Evolutionary conservation across 2,888 invertebrate species (phyloP), one percentile per base, ranked within the genome.

Genomic region (Drosophila cognata): DNA sequence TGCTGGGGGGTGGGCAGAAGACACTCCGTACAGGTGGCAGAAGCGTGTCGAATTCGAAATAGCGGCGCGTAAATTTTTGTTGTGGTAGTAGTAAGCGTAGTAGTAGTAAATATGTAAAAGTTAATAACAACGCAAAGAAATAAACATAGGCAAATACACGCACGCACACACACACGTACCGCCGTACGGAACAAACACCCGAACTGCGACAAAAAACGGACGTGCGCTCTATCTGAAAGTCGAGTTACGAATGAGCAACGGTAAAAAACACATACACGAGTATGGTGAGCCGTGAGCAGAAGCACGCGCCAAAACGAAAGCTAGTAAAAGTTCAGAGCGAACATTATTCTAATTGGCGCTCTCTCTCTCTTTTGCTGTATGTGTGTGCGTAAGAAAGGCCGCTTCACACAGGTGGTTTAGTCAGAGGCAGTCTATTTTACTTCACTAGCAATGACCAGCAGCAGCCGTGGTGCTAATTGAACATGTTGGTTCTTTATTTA

Each of bases 201-300:
- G 70, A 70, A 51, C 25, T 25, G 21, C 46, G 25, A 46, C 41
- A 29, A 68, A 51, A 52, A 68, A 66, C 65, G 58, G 55, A 90
- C 90, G 90, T 90, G 84, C 82, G 82, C 82, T 80, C 80, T 79
- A 78, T 79, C 79, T 79, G 84, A 89, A 82, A 74, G 82, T 53
- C 81, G 76, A 81, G 81, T 79, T 78, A 81, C 86, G 91, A 91
- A 84, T 90, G 88, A 84, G 79, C 79, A 79, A 81, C 83, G 74
- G 76, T 79, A 76, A 82, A 83, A 72, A 62, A 66, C 21, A 25
- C 21, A 25, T 7, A 21, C 8, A 62, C 21, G 29, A 29, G 21
- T 41, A 43, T 67, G 60, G 66, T 79, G 81, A 84, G 72, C 80
- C 38, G 29, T 56, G 64, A 63, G 67, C 38, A 74, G 56, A 61